Percentiles rank a stretch among this genome's conserved stretches.
Conservation (phyloP, 2,113 vertebrate genomes). For the Trogon surrucura region DNA sequence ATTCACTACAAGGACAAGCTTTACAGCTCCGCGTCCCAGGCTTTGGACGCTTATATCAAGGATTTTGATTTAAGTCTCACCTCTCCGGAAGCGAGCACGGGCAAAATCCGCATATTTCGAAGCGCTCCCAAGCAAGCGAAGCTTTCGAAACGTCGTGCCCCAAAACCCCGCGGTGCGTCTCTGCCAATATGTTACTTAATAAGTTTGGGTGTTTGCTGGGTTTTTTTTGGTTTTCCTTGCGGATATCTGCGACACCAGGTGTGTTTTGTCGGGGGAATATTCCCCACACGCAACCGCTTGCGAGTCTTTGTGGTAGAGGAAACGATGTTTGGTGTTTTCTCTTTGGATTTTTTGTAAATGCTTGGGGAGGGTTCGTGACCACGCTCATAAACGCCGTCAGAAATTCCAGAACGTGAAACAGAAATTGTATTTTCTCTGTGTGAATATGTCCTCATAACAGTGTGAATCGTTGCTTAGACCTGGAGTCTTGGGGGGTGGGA, state of each 20-base stretch:
- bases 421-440: background rate
- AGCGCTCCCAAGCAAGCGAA: background rate
- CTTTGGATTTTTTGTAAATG: background rate
- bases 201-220: background rate
- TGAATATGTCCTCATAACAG: background rate
- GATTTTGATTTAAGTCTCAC: constrained; percentile 80
- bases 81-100: constrained; percentile 18
- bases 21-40: constrained; percentile 86
- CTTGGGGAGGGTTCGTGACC: background rate
- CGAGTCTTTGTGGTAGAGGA: background rate
- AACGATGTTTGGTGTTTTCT: background rate
- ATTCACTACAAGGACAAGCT: constrained; percentile 80
- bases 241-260: background rate
- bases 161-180: constrained; percentile 38
- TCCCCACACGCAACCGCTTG: background rate
- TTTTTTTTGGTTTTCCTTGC: background rate
- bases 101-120: constrained; percentile 53
- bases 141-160: background rate
- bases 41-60: constrained; percentile 89
- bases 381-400: rapidly evolving
- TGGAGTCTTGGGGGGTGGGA: background rate
- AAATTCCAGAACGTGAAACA: background rate
- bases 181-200: background rate
- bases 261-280: background rate
- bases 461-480: background rate